Evolutionary conservation across 2,888 invertebrate genomes (phyloP).

Genomic region (Leuctra nigra): DNA sequence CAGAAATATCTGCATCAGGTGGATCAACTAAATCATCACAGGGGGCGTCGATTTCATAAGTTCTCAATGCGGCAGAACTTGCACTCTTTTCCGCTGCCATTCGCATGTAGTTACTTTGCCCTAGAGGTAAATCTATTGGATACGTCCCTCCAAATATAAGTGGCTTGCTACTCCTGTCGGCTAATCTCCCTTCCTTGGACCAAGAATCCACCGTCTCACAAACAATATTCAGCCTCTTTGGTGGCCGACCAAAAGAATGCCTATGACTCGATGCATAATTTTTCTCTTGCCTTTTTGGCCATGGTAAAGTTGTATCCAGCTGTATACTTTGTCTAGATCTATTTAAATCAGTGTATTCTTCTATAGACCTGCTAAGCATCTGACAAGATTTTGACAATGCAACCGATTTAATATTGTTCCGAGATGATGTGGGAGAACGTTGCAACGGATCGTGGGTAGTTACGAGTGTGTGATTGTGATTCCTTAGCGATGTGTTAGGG

Average conservation of each 20-base stretch:
- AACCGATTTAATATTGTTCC: no score
- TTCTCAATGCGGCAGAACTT: constrained; percentile 20
- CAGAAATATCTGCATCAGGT: neutral
- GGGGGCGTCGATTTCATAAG: constrained; percentile 44
- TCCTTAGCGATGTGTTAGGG: neutral
- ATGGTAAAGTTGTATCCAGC: no score
- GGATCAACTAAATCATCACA: constrained; percentile 13
- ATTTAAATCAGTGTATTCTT: no score
- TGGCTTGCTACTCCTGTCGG: constrained; percentile 45
- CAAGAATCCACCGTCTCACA: constrained; percentile 57
- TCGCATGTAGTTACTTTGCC: constrained; percentile 8
- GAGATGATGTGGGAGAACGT: no score
- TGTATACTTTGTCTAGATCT: no score
- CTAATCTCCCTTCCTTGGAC: constrained; percentile 38
- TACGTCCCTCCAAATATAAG: constrained; percentile 79
- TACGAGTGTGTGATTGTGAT: neutral
- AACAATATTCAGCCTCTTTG: constrained; percentile 39
- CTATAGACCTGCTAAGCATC: no score
- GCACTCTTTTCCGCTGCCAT: constrained; percentile 2
- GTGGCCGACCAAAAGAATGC: constrained; percentile 16
- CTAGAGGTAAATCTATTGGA: constrained; percentile 69
- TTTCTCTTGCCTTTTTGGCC: no score
- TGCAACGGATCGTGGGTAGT: no score
- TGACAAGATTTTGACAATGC: no score
- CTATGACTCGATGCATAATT: constrained; percentile 23